Percentiles rank a stretch among this genome's conserved stretches.
These are phyloP conservation scores for Drosophila sordidula DNA, from an alignment of 2,888 invertebrate species.

Conservation along the genomic window DNA sequence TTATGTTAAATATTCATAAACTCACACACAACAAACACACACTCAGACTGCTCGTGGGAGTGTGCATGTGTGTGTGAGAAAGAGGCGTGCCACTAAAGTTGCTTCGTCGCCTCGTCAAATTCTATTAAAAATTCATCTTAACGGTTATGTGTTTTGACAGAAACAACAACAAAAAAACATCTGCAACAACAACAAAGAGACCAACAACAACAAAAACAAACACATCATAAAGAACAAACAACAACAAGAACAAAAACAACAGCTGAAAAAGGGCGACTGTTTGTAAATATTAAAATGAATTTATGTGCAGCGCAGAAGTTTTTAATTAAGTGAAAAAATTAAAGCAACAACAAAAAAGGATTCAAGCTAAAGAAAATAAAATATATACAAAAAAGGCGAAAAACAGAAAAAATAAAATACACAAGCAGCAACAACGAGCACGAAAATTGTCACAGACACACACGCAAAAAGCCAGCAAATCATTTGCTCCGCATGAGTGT, in stretches of 20 bases:
- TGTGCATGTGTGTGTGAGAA: slow-evolving; percentile 6
- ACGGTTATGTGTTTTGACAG: slow-evolving; percentile 73
- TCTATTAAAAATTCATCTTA: slow-evolving; percentile 75
- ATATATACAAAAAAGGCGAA: slow-evolving; percentile 14
- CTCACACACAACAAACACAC: slow-evolving; percentile 17
- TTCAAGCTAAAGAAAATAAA: slow-evolving; percentile 28
- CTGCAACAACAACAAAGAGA: slow-evolving; percentile 17
- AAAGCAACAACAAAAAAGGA: slow-evolving; percentile 49
- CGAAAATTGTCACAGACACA: slow-evolving; percentile 42
- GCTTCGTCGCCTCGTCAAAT: slow-evolving; percentile 62
- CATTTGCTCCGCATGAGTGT: slow-evolving; percentile 34
- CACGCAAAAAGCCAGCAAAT: slow-evolving; percentile 49
- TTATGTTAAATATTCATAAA: slow-evolving; percentile 75
- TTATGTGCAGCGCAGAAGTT: slow-evolving; percentile 74
- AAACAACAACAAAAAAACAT: slow-evolving; percentile 29
- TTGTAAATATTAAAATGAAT: slow-evolving; percentile 78
- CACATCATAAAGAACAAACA: slow-evolving; percentile 21
- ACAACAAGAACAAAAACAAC: slow-evolving; percentile 34
- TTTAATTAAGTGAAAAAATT: slow-evolving; percentile 75
- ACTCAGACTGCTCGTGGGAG: background rate
- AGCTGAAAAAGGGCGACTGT: slow-evolving; percentile 56
- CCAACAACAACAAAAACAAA: slow-evolving; percentile 29
- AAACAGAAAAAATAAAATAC: background rate
- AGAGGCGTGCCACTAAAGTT: slow-evolving; percentile 44
- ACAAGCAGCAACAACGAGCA: slow-evolving; percentile 4